Evolutionary conservation across 2,888 invertebrate species (phyloP), one percentile per base, ranked within the genome.

Genomic region (Aphidius colemani): DNA sequence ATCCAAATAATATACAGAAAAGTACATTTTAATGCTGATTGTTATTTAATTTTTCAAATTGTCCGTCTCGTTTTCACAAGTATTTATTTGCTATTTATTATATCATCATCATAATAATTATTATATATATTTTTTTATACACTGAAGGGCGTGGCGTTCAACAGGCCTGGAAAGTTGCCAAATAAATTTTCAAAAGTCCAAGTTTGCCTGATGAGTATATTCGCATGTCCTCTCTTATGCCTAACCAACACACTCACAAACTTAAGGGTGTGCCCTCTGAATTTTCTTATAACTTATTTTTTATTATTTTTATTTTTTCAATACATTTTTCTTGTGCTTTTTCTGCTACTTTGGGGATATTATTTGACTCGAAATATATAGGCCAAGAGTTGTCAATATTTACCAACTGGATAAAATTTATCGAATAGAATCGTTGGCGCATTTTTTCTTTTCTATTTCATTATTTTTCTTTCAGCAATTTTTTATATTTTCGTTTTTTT

Each of bases 141-240:
- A 71, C 71, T 73, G 73, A 74, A 74, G 77, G 75, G 77, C 74
- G 74, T 74, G 75, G 73, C 74, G 75, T 74, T 79, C 79, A 79
- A 79, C 79, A 79, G 77, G 78, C 78, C 75, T 79, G 79, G 79
- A 75, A 66, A 39, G 53, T 60, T 49, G 75, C 77, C 78, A 78
- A 64, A 62, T 64, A 53, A 59, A 53, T 63, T 51, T 65, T 49
- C 57, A 56, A 57, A 44, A 57, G 46, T 56, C n/a, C 59, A 18
- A 18, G 13, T 10, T 30, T 51, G n/a, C 11, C 13, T 53, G 10
- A 39, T 40, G 10, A 18, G 10, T 40, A 10, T 10, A n/a, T 40
- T 40, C 53, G 18, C 53, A 10, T 18, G 8, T 18, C 30, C 8
- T 8, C 51, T 48, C 45, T 11, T 30, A 30, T 2, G 3, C 2